Percentiles rank a stretch among this genome's conserved stretches.
phyloP scores from a whole-genome alignment of 2,888 invertebrate genomes.

The Chymomyza amoena region DNA sequence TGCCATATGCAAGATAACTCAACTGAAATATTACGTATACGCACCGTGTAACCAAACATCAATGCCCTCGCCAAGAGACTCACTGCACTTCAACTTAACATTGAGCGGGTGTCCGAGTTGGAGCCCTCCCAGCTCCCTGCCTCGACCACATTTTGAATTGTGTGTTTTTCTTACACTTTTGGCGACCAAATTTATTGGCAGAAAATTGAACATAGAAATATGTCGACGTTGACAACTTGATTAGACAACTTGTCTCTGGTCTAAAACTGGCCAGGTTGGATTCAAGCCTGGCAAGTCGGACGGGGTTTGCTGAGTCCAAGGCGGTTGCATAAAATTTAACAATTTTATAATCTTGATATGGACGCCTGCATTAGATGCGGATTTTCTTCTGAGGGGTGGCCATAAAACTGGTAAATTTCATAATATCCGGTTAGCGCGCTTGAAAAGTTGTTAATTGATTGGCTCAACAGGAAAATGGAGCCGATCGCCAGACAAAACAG shows the following conservation, averaged over 20 bases:
- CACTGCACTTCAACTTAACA: constrained; percentile 66
- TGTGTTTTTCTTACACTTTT: constrained; percentile 1
- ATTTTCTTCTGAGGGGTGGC: neutral
- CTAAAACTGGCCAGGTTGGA: neutral
- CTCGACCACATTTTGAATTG: constrained; percentile 27
- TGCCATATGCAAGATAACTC: neutral
- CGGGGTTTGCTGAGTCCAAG: constrained; percentile 27
- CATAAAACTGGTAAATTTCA: constrained; percentile 66
- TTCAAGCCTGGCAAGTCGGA: neutral
- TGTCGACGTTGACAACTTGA: constrained; percentile 63
- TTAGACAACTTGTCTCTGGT: constrained; percentile 35
- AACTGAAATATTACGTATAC: constrained; percentile 51
- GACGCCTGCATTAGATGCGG: constrained; percentile 17
- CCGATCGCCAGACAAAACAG: constrained; percentile 52
- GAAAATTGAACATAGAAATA: constrained; percentile 39
- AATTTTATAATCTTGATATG: constrained; percentile 68
- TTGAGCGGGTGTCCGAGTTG: constrained; percentile 45
- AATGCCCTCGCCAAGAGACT: neutral
- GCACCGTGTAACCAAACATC: constrained; percentile 41
- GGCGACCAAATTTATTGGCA: constrained; percentile 30
- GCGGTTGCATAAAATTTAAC: constrained; percentile 68
- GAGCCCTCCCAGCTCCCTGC: constrained; percentile 32
- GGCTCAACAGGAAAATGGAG: constrained; percentile 19
- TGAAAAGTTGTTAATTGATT: constrained; percentile 71
- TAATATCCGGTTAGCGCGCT: constrained; percentile 73